phyloP scores from a whole-genome alignment of 2,113 vertebrate species.

The Xiphias gladius region DNA sequence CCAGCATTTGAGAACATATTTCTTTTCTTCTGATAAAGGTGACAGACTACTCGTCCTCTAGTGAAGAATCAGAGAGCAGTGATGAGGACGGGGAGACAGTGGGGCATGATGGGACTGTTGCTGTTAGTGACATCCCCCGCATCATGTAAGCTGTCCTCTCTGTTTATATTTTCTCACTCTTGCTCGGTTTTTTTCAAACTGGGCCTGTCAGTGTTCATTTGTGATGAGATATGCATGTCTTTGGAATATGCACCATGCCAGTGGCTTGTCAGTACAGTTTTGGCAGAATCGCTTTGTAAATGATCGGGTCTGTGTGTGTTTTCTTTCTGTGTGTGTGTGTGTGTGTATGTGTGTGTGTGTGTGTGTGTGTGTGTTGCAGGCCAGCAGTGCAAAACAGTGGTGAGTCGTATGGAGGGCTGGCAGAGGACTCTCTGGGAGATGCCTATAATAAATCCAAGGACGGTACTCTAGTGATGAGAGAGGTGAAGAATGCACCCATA shows the following conservation, averaged over 20 bases:
- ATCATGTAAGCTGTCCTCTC: constrained; percentile 89
- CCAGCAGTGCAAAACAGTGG: constrained; percentile 88
- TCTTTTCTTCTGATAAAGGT: constrained; percentile 85
- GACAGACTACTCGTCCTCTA: constrained; percentile 97
- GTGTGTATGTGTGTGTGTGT: neutral
- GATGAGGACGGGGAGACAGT: constrained; percentile 94
- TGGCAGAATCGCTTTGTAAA: constrained; percentile 43
- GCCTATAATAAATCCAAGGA: constrained; percentile 93
- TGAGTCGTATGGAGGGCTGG: constrained; percentile 89
- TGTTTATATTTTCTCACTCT: neutral
- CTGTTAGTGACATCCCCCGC: constrained; percentile 95
- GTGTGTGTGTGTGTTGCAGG: constrained; percentile 80
- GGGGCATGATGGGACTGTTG: constrained; percentile 93
- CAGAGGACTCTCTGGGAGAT: constrained; percentile 88
- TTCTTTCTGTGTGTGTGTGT: constrained; percentile 9
- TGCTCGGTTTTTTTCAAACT: neutral
- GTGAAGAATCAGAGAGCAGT: constrained; percentile 94
- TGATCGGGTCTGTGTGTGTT: constrained; percentile 4
- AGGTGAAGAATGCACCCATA: constrained; percentile 83
- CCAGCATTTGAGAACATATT: neutral
- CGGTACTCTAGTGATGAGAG: constrained; percentile 93
- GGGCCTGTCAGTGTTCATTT: constrained; percentile 37
- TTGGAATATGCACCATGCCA: constrained; percentile 33
- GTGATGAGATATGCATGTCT: constrained; percentile 1
- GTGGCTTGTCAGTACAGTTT: constrained; percentile 28